Evolutionary conservation across 1,140 invertebrate species (phyloP).

Genomic region (Agrilus planipennis): DNA sequence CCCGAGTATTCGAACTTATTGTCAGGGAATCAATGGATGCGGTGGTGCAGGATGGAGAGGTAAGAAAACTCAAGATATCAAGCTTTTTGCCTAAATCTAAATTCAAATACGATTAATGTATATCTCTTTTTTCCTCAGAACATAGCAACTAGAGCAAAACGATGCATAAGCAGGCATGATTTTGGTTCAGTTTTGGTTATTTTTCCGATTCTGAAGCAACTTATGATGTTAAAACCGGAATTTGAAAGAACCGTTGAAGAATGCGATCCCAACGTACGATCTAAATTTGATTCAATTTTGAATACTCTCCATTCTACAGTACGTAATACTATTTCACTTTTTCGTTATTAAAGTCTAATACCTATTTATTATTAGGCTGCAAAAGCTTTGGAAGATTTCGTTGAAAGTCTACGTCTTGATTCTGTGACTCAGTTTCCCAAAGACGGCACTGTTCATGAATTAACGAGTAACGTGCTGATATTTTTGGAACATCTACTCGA

Average conservation of each 20-base stretch:
- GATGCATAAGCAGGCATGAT: constrained; percentile 68
- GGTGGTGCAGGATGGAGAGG: constrained; percentile 76
- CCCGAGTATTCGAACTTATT: constrained; percentile 73
- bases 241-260: constrained; percentile 68
- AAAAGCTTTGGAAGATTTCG: constrained; percentile 85
- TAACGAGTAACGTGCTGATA: constrained; percentile 85
- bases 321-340: constrained; percentile 22
- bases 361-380: constrained; percentile 48
- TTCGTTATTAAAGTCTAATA: not conserved
- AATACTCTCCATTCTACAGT: constrained; percentile 65
- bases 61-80: constrained; percentile 26
- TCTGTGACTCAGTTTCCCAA: constrained; percentile 71
- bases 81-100: constrained; percentile 17
- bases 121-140: constrained; percentile 40
- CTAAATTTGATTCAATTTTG: constrained; percentile 61
- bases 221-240: constrained; percentile 68
- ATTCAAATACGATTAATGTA: not conserved
- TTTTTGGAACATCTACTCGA: constrained; percentile 75
- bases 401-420: constrained; percentile 79
- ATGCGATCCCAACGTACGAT: constrained; percentile 55
- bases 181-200: constrained; percentile 73
- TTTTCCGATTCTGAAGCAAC: constrained; percentile 76
- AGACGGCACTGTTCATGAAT: constrained; percentile 93
- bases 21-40: constrained; percentile 74
- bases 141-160: constrained; percentile 63